phyloP scores from a whole-genome alignment of 2,113 vertebrate genomes.

The Setophaga petechia region DNA sequence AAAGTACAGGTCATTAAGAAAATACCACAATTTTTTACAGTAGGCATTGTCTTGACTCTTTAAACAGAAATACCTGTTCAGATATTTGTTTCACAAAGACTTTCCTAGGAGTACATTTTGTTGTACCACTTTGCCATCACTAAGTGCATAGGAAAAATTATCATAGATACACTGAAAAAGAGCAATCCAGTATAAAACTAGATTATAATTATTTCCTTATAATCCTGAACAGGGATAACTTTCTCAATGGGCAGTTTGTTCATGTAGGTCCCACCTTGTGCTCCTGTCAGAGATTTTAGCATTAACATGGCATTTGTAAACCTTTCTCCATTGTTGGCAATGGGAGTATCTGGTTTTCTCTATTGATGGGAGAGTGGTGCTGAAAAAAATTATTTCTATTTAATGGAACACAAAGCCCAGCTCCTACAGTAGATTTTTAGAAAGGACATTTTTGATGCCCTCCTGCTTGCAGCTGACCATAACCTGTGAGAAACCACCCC shows the following conservation, averaged over 20 bases:
- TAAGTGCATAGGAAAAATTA: neutral
- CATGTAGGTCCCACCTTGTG: neutral
- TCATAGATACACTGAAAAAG: neutral
- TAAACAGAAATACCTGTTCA: neutral
- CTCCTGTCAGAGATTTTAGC: neutral
- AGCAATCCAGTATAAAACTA: neutral
- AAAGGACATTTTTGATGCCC: neutral
- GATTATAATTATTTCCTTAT: neutral
- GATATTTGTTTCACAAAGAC: neutral
- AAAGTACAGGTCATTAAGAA: neutral
- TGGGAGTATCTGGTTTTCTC: neutral
- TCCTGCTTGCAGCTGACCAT: neutral
- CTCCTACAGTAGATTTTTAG: neutral
- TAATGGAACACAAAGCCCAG: neutral
- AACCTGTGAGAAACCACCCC: neutral
- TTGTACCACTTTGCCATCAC: neutral
- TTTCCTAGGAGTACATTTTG: neutral
- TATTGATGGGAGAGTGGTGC: fast-evolving
- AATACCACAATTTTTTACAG: neutral
- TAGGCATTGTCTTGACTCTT: neutral
- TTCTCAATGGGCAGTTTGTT: neutral
- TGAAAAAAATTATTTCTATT: neutral
- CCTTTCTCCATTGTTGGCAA: neutral
- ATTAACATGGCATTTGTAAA: neutral
- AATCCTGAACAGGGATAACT: neutral